These are phyloP conservation scores for Malacosoma neustria DNA, from an alignment of 2,888 invertebrate genomes.

Conservation along the genomic window DNA sequence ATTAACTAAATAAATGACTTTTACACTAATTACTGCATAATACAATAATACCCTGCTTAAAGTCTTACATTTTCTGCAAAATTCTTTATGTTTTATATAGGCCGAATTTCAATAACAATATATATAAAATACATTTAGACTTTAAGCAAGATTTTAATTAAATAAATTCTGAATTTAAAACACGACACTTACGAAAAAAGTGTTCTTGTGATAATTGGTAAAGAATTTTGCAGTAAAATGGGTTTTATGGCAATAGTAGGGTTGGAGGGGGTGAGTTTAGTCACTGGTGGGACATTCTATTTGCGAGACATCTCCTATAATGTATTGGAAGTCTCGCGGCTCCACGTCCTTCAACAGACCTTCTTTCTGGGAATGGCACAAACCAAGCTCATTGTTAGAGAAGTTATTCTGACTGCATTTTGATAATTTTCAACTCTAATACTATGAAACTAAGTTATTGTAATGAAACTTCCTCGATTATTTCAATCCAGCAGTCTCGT, in stretches of 20 bases:
- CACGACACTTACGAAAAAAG: conserved; percentile 52
- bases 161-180: conserved; percentile 18
- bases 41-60: conserved; percentile 57
- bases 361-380: conserved; percentile 50
- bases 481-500: too few relatives aligned
- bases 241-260: conserved; percentile 24
- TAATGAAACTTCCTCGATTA: too few relatives aligned
- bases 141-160: conserved; percentile 59
- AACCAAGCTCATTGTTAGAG: too few relatives aligned
- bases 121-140: conserved; percentile 36
- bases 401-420: too few relatives aligned
- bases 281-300: conserved; percentile 46
- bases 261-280: conserved; percentile 21
- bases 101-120: too few relatives aligned
- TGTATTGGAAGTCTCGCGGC: conserved; percentile 63
- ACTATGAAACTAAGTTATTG: too few relatives aligned
- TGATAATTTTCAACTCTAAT: too few relatives aligned
- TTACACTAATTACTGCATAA: too few relatives aligned
- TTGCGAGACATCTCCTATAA: conserved; percentile 65
- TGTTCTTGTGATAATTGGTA: conserved; percentile 40
- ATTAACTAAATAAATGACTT: too few relatives aligned
- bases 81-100: conserved; percentile 45
- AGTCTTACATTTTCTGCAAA: conserved; percentile 60
- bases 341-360: conserved; percentile 63
- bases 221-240: conserved; percentile 68